Conservation (phyloP, 1,140 invertebrate genomes). For the Drosophila kepulauana region DNA sequence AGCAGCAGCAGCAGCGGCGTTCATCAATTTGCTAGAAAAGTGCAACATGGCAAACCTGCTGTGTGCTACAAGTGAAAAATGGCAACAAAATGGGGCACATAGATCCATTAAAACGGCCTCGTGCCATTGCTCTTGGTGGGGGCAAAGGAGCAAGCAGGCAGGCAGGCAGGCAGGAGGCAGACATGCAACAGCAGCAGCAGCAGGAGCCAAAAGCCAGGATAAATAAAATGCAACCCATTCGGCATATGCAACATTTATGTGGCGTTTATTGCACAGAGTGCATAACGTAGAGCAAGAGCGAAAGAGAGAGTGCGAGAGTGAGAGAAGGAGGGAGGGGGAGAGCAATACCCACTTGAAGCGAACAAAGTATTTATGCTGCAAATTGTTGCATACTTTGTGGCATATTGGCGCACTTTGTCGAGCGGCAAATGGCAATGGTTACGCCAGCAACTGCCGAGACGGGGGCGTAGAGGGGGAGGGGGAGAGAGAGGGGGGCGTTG, state of each 20-base stretch:
- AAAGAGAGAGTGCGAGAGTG: not conserved
- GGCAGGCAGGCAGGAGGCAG: no score
- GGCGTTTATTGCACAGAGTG: slow-evolving; percentile 48
- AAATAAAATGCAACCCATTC: slow-evolving; percentile 48
- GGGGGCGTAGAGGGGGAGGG: no score
- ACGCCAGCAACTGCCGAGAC: not conserved
- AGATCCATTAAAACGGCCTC: slow-evolving; percentile 54
- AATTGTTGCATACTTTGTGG: slow-evolving; percentile 82
- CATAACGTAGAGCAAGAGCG: slow-evolving; percentile 6
- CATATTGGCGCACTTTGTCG: slow-evolving; percentile 78
- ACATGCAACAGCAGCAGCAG: not conserved
- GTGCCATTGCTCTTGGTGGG: slow-evolving; percentile 3
- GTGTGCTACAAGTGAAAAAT: slow-evolving; percentile 44
- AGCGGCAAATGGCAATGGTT: slow-evolving; percentile 42
- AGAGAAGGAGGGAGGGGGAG: not conserved
- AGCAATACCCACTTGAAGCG: slow-evolving; percentile 25
- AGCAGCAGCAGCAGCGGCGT: not conserved
- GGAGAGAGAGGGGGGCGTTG: not conserved
- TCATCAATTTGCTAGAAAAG: slow-evolving; percentile 44
- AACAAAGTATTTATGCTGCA: slow-evolving; percentile 79
- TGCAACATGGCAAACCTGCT: slow-evolving; percentile 35
- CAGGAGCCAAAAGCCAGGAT: slow-evolving; percentile 19
- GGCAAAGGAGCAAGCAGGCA: no score
- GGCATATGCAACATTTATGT: slow-evolving; percentile 65
- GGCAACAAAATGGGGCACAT: slow-evolving; percentile 33